Conservation (phyloP, 2,113 vertebrate genomes). For the Lathamus discolor region DNA sequence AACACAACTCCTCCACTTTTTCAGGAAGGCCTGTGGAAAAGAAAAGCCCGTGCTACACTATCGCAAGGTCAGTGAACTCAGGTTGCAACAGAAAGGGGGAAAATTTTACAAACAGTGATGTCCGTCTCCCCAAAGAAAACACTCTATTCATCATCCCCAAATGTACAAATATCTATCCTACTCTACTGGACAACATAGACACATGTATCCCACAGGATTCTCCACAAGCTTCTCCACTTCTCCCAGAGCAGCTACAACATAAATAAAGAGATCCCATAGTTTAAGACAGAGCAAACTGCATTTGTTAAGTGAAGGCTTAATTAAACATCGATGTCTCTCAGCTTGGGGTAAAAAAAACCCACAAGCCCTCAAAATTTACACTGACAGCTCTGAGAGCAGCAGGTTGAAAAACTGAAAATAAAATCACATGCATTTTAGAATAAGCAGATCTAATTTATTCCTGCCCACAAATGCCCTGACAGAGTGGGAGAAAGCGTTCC, state of each 20-base stretch:
- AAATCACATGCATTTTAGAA: not conserved
- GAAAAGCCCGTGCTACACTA: not conserved
- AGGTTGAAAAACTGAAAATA: not conserved
- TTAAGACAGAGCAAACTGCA: not conserved
- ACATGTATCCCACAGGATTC: not conserved
- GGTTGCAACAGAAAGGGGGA: not conserved
- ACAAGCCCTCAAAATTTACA: not conserved
- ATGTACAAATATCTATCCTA: not conserved
- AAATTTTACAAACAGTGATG: not conserved
- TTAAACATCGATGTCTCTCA: not conserved
- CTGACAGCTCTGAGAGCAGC: not conserved
- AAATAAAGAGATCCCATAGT: not conserved
- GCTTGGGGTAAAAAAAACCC: accelerated
- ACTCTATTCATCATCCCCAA: not conserved
- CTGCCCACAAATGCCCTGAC: not conserved
- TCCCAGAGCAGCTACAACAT: not conserved
- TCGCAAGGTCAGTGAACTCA: not conserved
- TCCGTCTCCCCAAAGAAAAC: not conserved
- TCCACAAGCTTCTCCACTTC: not conserved
- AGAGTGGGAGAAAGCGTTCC: not conserved
- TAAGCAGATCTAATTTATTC: not conserved
- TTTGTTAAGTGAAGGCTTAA: not conserved
- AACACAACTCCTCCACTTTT: not conserved
- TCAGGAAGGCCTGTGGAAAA: not conserved
- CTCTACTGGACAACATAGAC: not conserved